Percentiles rank a stretch among this genome's conserved stretches.
These are phyloP conservation scores for Globodera rostochiensis DNA, from an alignment of 1,140 invertebrate species.

Conservation along the genomic window DNA sequence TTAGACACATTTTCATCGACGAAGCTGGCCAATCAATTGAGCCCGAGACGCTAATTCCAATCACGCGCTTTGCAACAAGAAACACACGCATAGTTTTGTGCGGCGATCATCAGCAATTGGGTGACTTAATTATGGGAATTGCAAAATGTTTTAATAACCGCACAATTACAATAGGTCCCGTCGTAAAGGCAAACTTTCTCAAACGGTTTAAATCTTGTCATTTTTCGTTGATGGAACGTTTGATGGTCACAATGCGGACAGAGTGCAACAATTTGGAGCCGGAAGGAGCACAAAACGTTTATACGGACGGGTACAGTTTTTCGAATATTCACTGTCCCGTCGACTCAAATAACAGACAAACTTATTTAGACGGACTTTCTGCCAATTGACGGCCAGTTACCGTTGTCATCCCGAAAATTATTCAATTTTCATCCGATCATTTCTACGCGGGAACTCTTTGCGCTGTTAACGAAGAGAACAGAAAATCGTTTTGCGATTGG, in stretches of 20 bases:
- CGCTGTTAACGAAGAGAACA: conserved; percentile 22
- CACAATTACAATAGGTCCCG: conserved; percentile 20
- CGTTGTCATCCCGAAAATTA: conserved; percentile 40
- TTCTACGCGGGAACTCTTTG: conserved; percentile 36
- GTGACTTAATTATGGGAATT: conserved; percentile 73
- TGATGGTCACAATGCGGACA: conserved; percentile 6
- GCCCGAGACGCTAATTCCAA: conserved; percentile 42
- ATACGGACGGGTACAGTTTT: conserved; percentile 18
- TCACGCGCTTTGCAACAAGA: conserved; percentile 31
- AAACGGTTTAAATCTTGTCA: conserved; percentile 19
- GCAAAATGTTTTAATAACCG: background rate
- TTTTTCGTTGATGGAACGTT: conserved; percentile 40
- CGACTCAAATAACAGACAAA: background rate
- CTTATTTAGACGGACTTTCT: conserved; percentile 33
- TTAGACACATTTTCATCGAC: conserved; percentile 50
- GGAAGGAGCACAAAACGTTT: background rate
- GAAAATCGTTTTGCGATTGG: conserved; percentile 19
- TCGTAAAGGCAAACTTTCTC: conserved; percentile 67
- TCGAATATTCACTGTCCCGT: background rate
- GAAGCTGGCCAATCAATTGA: conserved; percentile 47
- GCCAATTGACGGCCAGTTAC: conserved; percentile 42
- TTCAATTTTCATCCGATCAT: conserved; percentile 39
- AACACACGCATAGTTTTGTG: conserved; percentile 74
- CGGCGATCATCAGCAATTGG: conserved; percentile 87
- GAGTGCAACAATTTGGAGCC: background rate